A percentile compares a stretch with the other conserved stretches of the same genome.
Conservation (phyloP, 2,888 invertebrate genomes). For the Ecliptopera silaceata region DNA sequence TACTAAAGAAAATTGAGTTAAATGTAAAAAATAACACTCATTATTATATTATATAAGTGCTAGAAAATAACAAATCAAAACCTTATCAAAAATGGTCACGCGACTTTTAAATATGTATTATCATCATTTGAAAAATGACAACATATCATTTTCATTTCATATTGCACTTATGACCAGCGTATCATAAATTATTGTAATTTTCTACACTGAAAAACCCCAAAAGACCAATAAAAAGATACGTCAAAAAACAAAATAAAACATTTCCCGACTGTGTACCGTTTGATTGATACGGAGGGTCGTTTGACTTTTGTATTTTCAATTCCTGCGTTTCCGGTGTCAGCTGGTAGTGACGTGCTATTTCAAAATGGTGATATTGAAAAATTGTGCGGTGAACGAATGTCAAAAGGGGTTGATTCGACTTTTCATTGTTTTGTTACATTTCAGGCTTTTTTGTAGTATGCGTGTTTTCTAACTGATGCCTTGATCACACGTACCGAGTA, state of each 20-base stretch:
- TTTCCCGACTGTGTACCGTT: conserved; percentile 23
- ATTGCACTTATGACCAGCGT: too few relatives aligned
- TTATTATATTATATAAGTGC: too few relatives aligned
- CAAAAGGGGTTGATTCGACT: conserved; percentile 20
- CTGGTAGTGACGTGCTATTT: conserved; percentile 19
- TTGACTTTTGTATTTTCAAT: conserved; percentile 52
- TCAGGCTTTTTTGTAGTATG: neutral
- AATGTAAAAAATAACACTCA: too few relatives aligned
- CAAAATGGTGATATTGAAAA: conserved; percentile 21
- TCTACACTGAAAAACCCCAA: neutral
- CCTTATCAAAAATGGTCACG: too few relatives aligned
- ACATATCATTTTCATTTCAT: too few relatives aligned
- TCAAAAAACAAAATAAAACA: conserved; percentile 6
- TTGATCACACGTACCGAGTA: too few relatives aligned
- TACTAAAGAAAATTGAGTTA: too few relatives aligned
- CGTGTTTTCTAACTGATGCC: neutral
- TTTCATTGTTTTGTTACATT: conserved; percentile 16
- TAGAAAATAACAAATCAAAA: too few relatives aligned
- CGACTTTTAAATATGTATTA: too few relatives aligned
- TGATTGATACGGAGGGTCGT: conserved; percentile 46
- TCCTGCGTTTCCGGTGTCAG: conserved; percentile 43
- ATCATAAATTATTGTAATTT: too few relatives aligned
- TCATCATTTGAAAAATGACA: too few relatives aligned
- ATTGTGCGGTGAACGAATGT: conserved; percentile 20
- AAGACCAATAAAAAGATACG: neutral